Conservation (phyloP, 2,797 vertebrate genomes). For the Eospalax fontanierii region DNA sequence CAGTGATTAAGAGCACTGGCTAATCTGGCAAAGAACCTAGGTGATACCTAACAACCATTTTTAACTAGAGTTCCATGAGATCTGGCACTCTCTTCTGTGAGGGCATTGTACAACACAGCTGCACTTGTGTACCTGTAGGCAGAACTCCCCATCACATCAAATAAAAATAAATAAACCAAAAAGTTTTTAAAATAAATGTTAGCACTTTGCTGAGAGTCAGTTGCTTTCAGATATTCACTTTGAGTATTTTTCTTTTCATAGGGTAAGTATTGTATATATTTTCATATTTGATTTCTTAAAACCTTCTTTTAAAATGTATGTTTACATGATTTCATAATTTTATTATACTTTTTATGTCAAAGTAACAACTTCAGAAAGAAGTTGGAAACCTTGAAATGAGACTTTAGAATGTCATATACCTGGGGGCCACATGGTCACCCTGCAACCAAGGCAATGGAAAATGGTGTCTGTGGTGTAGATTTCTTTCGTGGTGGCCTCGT, state of each 20-base stretch:
- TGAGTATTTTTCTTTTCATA: neutral
- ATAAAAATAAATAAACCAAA: no score
- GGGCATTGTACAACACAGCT: no score
- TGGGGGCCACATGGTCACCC: neutral
- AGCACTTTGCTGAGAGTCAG: neutral
- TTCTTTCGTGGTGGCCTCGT: neutral
- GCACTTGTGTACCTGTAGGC: no score
- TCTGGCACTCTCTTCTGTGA: no score
- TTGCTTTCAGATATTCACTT: neutral
- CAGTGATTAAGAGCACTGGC: no score
- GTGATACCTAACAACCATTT: no score
- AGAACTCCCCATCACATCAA: no score
- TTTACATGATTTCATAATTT: neutral
- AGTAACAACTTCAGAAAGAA: neutral
- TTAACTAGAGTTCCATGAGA: no score
- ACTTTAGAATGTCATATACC: no score
- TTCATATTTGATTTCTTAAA: neutral
- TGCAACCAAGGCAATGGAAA: neutral
- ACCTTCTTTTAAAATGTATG: neutral
- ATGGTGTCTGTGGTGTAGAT: fast-evolving
- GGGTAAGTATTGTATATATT: neutral
- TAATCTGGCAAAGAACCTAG: no score
- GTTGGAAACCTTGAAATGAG: neutral
- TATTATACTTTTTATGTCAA: neutral
- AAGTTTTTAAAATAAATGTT: neutral